Conservation (phyloP, 2,888 invertebrate species). For the Julus scanicus region DNA sequence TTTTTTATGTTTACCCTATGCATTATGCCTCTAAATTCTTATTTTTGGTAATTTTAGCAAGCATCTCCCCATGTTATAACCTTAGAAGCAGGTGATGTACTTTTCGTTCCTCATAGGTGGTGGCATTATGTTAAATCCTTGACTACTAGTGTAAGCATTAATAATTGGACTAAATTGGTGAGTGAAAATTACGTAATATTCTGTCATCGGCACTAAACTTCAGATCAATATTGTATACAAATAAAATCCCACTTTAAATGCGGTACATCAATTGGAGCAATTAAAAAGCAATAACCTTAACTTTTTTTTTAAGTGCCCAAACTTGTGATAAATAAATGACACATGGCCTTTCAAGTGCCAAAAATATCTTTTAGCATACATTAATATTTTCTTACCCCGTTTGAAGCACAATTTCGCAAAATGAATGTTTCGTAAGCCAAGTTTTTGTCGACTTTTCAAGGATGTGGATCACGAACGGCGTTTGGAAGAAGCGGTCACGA, state of each 20-base stretch:
- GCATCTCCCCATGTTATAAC: conserved; percentile 70
- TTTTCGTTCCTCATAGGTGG: conserved; percentile 92
- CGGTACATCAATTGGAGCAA: too few species aligned
- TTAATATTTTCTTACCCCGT: not conserved
- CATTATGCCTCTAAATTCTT: conserved; percentile 33
- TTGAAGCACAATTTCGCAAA: not conserved
- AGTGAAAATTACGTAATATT: conserved; percentile 56
- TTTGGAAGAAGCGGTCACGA: conserved; percentile 75
- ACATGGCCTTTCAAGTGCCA: too few species aligned
- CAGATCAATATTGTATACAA: not conserved
- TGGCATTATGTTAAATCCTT: conserved; percentile 93
- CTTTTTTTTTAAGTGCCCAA: too few species aligned
- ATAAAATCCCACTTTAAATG: not conserved
- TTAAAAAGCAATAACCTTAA: too few species aligned
- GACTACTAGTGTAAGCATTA: conserved; percentile 73
- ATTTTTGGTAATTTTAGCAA: conserved; percentile 60
- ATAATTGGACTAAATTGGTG: conserved; percentile 82
- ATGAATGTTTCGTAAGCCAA: not conserved
- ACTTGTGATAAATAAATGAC: too few species aligned
- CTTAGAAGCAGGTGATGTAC: conserved; percentile 84
- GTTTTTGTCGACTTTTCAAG: conserved; percentile 55
- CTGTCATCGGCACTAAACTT: not conserved
- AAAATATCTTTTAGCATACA: not conserved
- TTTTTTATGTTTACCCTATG: not conserved
- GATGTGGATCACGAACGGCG: conserved; percentile 69